Conservation (phyloP, 1,140 invertebrate genomes). For the Theocolax elegans region DNA sequence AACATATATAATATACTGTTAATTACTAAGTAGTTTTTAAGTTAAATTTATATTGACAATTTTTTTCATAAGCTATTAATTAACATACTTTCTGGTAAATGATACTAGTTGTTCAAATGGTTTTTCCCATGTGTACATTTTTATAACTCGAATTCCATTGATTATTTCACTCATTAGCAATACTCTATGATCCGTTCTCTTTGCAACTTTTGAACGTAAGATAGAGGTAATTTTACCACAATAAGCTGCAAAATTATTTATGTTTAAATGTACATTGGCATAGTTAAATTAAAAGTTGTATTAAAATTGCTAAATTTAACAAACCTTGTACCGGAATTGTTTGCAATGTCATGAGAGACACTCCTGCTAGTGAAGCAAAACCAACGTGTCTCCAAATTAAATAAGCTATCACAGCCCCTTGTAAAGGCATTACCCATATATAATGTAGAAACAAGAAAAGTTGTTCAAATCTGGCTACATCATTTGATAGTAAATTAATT, state of each 20-base stretch:
- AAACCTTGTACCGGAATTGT: constrained; percentile 73
- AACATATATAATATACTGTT: no score
- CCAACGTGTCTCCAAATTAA: constrained; percentile 73
- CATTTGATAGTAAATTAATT: constrained; percentile 88
- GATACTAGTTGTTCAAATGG: constrained; percentile 76
- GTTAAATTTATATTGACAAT: not conserved
- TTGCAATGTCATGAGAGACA: constrained; percentile 72
- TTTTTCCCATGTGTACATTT: constrained; percentile 89
- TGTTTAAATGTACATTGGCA: not conserved
- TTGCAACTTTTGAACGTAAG: constrained; percentile 65
- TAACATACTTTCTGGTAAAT: constrained; percentile 47
- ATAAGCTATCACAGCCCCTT: constrained; percentile 72
- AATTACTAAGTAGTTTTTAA: not conserved
- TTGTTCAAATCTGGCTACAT: constrained; percentile 71
- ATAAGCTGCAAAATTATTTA: constrained; percentile 26
- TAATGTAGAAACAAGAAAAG: constrained; percentile 70
- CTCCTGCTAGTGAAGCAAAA: constrained; percentile 71
- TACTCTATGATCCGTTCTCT: constrained; percentile 71
- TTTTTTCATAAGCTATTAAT: not conserved
- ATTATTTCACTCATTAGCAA: constrained; percentile 75
- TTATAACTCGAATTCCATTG: constrained; percentile 73
- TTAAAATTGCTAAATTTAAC: not conserved
- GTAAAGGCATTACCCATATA: constrained; percentile 81
- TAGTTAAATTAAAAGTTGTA: no score
- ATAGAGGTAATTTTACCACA: constrained; percentile 36